phyloP scores from a whole-genome alignment of 1,140 invertebrate genomes.

The Plutomurus gul region DNA sequence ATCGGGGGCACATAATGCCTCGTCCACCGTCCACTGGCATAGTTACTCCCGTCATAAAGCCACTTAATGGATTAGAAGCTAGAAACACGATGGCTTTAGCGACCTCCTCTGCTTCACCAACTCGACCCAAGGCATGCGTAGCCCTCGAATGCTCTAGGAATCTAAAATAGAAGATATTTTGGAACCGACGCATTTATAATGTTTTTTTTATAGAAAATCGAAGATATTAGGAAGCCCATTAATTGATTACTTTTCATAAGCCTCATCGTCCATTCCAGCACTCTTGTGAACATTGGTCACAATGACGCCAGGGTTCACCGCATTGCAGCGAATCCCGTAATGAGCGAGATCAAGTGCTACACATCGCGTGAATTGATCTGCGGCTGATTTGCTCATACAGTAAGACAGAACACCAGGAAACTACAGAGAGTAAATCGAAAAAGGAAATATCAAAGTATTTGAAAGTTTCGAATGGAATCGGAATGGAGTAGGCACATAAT shows the following conservation, averaged over 20 bases:
- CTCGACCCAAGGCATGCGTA: conserved; percentile 62
- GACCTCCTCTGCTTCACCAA: conserved; percentile 61
- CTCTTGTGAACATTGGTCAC: conserved; percentile 68
- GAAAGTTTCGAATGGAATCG: no score
- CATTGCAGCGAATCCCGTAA: conserved; percentile 68
- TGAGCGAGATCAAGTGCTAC: conserved; percentile 62
- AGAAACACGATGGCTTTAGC: conserved; percentile 62
- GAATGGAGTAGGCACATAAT: no score
- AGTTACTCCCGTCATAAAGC: conserved; percentile 58
- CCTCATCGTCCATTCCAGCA: conserved; percentile 66
- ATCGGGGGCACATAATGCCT: conserved; percentile 56
- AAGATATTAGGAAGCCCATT: no score
- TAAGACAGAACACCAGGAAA: conserved; percentile 38
- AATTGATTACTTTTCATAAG: conserved; percentile 66
- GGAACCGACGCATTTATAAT: no score
- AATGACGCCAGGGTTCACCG: conserved; percentile 67
- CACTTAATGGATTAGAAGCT: conserved; percentile 60
- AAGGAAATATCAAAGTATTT: no score
- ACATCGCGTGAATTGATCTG: conserved; percentile 71
- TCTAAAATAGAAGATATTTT: conserved; percentile 48
- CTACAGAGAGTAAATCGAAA: background rate
- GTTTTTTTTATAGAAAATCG: no score
- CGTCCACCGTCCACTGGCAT: conserved; percentile 59
- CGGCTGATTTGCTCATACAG: conserved; percentile 63
- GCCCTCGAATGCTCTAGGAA: conserved; percentile 61